phyloP scores from a whole-genome alignment of 2,113 vertebrate species.

The Numenius arquata region DNA sequence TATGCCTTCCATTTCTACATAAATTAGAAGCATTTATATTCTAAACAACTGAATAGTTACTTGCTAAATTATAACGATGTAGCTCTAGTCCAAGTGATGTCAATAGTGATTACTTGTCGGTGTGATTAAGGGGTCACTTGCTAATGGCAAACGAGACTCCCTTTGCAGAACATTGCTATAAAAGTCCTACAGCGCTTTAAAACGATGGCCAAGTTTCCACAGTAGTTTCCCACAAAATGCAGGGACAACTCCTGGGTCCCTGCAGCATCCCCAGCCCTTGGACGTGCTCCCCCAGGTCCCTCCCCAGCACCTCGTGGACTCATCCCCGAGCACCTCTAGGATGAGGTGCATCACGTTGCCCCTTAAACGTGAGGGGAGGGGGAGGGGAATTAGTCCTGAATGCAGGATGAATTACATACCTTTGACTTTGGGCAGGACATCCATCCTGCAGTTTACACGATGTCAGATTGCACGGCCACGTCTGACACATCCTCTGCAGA shows the following conservation, averaged over 20 bases:
- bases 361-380: too few species aligned
- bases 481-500: neutral
- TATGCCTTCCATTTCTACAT: neutral
- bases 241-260: neutral
- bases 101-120: neutral
- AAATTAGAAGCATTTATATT: conserved; percentile 1
- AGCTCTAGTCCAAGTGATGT: neutral
- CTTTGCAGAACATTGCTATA: neutral
- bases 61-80: neutral
- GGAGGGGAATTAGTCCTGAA: neutral
- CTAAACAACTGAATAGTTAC: neutral
- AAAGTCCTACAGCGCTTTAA: neutral
- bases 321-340: neutral
- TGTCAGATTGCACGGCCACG: accelerated
- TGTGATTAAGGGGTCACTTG: neutral
- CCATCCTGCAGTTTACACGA: accelerated
- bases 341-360: accelerated
- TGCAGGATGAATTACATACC: neutral
- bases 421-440: neutral
- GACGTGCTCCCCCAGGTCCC: accelerated
- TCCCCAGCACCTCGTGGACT: too few species aligned
- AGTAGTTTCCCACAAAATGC: accelerated
- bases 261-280: neutral
- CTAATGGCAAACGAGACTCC: neutral
- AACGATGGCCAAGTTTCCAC: neutral